Percentiles rank a stretch among this genome's conserved stretches.
phyloP scores from a whole-genome alignment of 1,140 invertebrate species.

The Armadillidium nasatum region DNA sequence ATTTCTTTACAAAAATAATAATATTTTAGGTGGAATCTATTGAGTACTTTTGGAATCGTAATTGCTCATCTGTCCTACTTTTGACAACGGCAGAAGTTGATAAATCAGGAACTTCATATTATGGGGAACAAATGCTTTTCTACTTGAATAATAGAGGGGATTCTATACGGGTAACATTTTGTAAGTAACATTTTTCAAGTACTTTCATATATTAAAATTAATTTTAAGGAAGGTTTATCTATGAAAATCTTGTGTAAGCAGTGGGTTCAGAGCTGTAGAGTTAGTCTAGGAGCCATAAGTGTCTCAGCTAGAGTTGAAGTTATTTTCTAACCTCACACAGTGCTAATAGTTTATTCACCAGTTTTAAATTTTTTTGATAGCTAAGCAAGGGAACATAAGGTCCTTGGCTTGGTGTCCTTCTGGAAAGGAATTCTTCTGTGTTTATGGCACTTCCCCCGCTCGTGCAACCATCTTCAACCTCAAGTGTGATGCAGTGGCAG shows the following conservation, averaged over 20 bases:
- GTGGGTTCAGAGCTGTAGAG: too few relatives aligned
- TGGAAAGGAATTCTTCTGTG: slow-evolving; percentile 37
- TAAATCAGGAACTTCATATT: slow-evolving; percentile 33
- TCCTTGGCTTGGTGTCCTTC: slow-evolving; percentile 34
- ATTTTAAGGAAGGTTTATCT: too few relatives aligned
- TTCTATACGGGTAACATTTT: slow-evolving; percentile 31
- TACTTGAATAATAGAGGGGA: slow-evolving; percentile 33
- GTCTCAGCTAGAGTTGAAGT: too few relatives aligned
- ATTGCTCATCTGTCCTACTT: slow-evolving; percentile 30
- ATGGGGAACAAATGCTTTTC: slow-evolving; percentile 38
- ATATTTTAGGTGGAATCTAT: slow-evolving; percentile 32
- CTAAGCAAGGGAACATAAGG: slow-evolving; percentile 34
- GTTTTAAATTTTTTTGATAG: too few relatives aligned
- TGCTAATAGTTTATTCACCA: too few relatives aligned
- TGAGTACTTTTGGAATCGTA: slow-evolving; percentile 29
- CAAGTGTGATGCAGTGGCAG: slow-evolving; percentile 32
- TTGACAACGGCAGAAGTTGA: slow-evolving; percentile 34
- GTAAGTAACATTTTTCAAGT: too few relatives aligned
- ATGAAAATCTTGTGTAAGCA: too few relatives aligned
- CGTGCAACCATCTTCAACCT: slow-evolving; percentile 37
- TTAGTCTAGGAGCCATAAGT: too few relatives aligned
- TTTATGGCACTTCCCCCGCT: slow-evolving; percentile 36
- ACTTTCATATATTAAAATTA: too few relatives aligned
- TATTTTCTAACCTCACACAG: too few relatives aligned
- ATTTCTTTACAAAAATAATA: too few relatives aligned